A percentile compares a stretch with the other conserved stretches of the same genome.
Evolutionary conservation across 2,888 invertebrate genomes (phyloP).

Genomic region (Diplazon laetatorius): DNA sequence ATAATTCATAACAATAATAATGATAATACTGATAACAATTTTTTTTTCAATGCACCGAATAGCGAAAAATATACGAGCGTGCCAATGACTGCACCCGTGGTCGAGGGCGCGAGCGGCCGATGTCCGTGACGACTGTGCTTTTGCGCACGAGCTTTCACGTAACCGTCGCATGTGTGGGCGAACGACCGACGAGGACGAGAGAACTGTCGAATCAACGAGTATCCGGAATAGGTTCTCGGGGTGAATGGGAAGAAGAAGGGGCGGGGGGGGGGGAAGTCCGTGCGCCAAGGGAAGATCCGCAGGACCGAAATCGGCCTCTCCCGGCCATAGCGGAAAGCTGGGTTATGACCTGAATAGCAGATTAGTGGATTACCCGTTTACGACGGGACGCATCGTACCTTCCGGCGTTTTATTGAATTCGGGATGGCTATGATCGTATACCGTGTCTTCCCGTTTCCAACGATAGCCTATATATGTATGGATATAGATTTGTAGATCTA

Average conservation of each 20-base stretch:
- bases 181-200: constrained; percentile 8
- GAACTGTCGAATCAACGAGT: constrained; percentile 61
- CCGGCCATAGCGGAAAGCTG: constrained; percentile 34
- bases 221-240: constrained; percentile 72
- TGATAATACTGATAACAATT: too few species aligned
- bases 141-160: neutral
- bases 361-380: constrained; percentile 78
- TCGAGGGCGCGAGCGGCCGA: neutral
- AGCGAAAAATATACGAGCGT: neutral
- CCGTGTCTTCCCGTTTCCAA: constrained; percentile 8
- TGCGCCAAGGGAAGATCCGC: constrained; percentile 39
- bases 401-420: constrained; percentile 72
- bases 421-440: constrained; percentile 58
- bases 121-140: neutral
- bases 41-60: too few species aligned
- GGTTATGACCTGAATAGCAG: constrained; percentile 78
- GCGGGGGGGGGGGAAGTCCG: constrained; percentile 69
- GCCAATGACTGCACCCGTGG: neutral
- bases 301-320: neutral
- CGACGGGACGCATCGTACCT: constrained; percentile 68
- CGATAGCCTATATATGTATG: neutral
- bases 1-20: too few species aligned
- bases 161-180: constrained; percentile 1
- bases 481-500: neutral
- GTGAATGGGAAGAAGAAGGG: too few species aligned